phyloP scores from a whole-genome alignment of 2,113 vertebrate species.

The Lasiurus borealis region DNA sequence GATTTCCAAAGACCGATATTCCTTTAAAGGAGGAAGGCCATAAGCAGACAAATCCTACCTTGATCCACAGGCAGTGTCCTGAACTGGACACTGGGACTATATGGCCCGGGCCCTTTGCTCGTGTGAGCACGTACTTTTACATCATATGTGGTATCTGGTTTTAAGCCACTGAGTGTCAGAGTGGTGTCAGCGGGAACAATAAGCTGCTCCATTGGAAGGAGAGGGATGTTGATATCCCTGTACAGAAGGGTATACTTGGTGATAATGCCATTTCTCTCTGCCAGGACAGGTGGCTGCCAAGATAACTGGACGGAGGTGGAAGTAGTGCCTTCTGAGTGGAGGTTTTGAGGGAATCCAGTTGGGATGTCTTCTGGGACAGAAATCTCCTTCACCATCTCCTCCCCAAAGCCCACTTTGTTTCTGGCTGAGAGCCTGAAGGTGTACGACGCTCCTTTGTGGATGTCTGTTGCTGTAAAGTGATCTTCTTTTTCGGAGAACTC shows the following conservation, averaged over 20 bases:
- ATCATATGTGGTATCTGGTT: constrained; percentile 99
- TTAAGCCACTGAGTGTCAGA: constrained; percentile 95
- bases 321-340: constrained; percentile 93
- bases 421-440: constrained; percentile 96
- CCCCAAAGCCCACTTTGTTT: constrained; percentile 99
- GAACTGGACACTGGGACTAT: constrained; percentile 99
- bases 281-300: constrained; percentile 94
- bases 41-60: constrained; percentile 98
- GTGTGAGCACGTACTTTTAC: constrained; percentile 99
- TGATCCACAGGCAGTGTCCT: constrained; percentile 99
- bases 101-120: constrained; percentile 99
- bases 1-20: constrained; percentile 89
- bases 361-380: constrained; percentile 95
- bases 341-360: constrained; percentile 96
- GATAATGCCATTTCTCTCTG: constrained; percentile 96
- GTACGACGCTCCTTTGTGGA: constrained; percentile 98
- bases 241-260: constrained; percentile 97
- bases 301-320: constrained; percentile 95
- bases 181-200: constrained; percentile 95
- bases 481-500: constrained; percentile 98
- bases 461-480: constrained; percentile 98
- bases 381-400: constrained; percentile 98
- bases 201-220: constrained; percentile 95
- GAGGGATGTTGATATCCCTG: constrained; percentile 98
- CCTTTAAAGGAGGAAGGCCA: constrained; percentile 88